These are phyloP conservation scores for Ceyx margarethae DNA, from an alignment of 2,113 vertebrate species.

Conservation along the genomic window DNA sequence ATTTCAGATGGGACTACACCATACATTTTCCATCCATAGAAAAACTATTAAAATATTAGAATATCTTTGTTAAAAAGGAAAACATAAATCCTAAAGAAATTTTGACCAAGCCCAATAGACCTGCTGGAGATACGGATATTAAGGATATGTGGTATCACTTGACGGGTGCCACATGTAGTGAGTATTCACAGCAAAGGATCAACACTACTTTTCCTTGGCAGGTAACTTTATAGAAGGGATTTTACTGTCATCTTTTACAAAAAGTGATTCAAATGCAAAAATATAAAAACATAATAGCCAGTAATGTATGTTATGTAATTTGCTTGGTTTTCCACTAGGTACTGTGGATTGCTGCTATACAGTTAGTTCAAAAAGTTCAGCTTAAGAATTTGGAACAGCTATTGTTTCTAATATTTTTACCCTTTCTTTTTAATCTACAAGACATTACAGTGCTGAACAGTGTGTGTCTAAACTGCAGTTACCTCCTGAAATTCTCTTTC, in stretches of 20 bases:
- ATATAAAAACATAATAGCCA: neutral
- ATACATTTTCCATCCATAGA: neutral
- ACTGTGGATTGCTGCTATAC: neutral
- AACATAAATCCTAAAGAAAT: neutral
- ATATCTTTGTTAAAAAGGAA: neutral
- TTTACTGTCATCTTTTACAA: neutral
- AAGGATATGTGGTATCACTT: neutral
- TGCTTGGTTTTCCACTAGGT: neutral
- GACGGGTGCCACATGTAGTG: neutral
- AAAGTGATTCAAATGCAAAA: neutral
- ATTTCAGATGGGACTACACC: constrained; percentile 19
- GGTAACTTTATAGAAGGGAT: neutral
- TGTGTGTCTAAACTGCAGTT: neutral
- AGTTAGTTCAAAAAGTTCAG: constrained; percentile 12
- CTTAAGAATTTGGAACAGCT: constrained; percentile 3
- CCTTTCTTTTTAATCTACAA: constrained; percentile 43
- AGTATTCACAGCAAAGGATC: neutral
- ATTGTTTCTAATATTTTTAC: constrained; percentile 6
- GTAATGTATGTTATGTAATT: neutral
- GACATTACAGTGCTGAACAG: constrained; percentile 40
- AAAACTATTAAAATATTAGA: neutral
- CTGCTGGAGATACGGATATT: neutral
- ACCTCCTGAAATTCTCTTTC: constrained; percentile 41
- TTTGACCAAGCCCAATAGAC: neutral
- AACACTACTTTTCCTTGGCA: neutral